Evolutionary conservation across 2,797 vertebrate genomes (phyloP).

Genomic region (Epinephelus malabaricus): DNA sequence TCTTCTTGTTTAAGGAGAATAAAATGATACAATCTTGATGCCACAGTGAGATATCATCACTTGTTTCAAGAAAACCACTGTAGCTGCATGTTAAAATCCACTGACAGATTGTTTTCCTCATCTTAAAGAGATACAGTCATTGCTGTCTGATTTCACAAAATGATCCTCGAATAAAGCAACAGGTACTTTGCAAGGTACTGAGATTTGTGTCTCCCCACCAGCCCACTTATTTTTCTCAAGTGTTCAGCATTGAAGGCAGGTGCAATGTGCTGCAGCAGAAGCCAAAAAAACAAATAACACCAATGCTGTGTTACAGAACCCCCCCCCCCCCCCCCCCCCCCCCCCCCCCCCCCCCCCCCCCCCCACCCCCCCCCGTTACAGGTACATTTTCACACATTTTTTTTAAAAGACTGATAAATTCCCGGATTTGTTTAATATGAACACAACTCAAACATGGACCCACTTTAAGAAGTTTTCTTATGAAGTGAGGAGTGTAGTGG

Average conservation of each 20-base stretch:
- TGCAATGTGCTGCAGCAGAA: slow-evolving; percentile 15
- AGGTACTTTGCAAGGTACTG: slow-evolving; percentile 7
- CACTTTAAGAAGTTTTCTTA: not conserved
- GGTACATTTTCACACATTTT: not conserved
- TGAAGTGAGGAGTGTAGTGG: not conserved
- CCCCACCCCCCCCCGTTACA: not conserved
- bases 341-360: not conserved
- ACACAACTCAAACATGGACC: not conserved
- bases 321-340: not conserved
- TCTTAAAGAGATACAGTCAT: not conserved
- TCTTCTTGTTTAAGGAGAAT: slow-evolving; percentile 23
- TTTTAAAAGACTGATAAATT: not conserved
- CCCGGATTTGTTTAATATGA: not conserved
- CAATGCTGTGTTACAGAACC: not conserved
- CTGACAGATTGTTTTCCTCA: not conserved
- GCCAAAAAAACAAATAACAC: slow-evolving; percentile 15
- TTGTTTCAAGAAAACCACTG: not conserved
- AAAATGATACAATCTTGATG: slow-evolving; percentile 12
- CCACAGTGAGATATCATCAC: not conserved
- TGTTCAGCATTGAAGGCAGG: slow-evolving; percentile 1
- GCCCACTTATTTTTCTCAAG: not conserved
- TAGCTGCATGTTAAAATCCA: not conserved
- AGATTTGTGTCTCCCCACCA: slow-evolving; percentile 7
- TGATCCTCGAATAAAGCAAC: slow-evolving; percentile 15
- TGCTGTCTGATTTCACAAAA: slow-evolving; percentile 19